These are phyloP conservation scores for Temnothorax curvispinosus DNA, from an alignment of 1,140 invertebrate species.

Conservation along the genomic window DNA sequence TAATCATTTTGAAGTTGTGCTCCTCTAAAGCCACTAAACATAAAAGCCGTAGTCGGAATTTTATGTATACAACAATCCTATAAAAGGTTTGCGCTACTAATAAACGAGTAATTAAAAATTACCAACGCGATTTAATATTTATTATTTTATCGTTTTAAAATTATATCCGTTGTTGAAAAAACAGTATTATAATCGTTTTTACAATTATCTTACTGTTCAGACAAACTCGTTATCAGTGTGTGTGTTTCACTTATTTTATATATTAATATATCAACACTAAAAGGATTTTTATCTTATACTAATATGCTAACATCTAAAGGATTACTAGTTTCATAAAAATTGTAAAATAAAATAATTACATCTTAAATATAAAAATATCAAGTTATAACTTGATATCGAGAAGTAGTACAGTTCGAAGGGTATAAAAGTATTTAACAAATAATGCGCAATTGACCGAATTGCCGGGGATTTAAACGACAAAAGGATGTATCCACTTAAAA, in stretches of 20 bases:
- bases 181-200: not conserved
- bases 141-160: not conserved
- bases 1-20: not conserved
- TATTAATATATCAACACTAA: not conserved
- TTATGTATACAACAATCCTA: not conserved
- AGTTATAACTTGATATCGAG: not conserved
- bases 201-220: not conserved
- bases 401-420: not conserved
- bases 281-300: not conserved
- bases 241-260: not conserved
- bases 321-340: not conserved
- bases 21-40: not conserved
- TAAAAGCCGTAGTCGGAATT: not conserved
- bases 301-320: not conserved
- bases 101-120: not conserved
- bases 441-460: constrained; percentile 18
- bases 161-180: not conserved
- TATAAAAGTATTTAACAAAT: constrained; percentile 34
- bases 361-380: not conserved
- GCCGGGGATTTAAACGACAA: not conserved
- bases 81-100: not conserved
- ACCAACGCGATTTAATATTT: not conserved
- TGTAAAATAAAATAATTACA: not conserved
- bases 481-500: constrained; percentile 10
- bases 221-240: not conserved